A percentile compares a stretch with the other conserved stretches of the same genome.
Conservation (phyloP, 2,797 vertebrate genomes). For the Anguilla megastoma region DNA sequence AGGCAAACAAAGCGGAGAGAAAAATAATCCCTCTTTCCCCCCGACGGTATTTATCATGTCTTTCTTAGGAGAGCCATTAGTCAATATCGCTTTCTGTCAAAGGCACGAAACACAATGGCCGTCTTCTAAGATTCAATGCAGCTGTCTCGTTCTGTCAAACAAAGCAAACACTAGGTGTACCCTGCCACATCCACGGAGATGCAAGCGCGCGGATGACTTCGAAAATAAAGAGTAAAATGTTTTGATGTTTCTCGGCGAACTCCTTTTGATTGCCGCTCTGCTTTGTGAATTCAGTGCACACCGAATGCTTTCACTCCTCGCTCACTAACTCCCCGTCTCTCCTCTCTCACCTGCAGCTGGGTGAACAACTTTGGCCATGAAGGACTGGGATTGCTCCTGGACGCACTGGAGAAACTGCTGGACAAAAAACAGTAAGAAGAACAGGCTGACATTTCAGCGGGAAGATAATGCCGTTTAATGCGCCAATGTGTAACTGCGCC, state of each 20-base stretch:
- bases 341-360: constrained; percentile 77
- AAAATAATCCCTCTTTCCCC: constrained; percentile 17
- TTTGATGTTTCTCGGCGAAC: background rate
- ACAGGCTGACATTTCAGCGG: background rate
- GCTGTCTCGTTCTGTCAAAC: background rate
- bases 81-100: constrained; percentile 19
- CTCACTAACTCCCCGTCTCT: constrained; percentile 17
- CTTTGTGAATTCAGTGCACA: background rate
- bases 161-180: background rate
- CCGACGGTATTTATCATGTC: constrained; percentile 10
- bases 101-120: background rate
- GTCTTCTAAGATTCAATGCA: constrained; percentile 11
- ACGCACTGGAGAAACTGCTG: constrained; percentile 88
- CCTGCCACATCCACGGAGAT: background rate
- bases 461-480: background rate
- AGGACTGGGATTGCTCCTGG: constrained; percentile 93
- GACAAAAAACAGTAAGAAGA: constrained; percentile 94
- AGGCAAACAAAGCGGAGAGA: constrained; percentile 11
- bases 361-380: constrained; percentile 99
- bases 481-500: too few species aligned
- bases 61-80: constrained; percentile 24
- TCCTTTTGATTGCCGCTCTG: background rate
- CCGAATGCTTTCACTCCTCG: background rate
- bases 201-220: background rate
- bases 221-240: background rate